A percentile compares a stretch with the other conserved stretches of the same genome.
phyloP scores from a whole-genome alignment of 2,888 invertebrate genomes.

The Drosophila helvetica region DNA sequence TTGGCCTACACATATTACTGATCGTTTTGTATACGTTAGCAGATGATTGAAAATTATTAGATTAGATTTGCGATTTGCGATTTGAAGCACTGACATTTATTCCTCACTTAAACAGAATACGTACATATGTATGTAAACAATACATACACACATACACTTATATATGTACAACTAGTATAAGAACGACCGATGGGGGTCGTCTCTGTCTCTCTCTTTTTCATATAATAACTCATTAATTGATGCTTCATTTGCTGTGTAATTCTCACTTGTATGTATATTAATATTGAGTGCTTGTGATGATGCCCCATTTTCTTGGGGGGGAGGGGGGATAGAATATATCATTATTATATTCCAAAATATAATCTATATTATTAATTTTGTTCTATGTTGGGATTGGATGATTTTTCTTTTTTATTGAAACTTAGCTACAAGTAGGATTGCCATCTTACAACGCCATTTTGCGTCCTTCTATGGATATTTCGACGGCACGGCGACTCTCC shows the following conservation, averaged over 20 bases:
- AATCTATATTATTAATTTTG: slow-evolving; percentile 39
- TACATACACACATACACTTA: not conserved
- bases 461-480: slow-evolving; percentile 97
- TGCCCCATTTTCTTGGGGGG: not conserved
- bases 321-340: not conserved
- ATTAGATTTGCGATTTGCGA: slow-evolving; percentile 3
- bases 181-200: not conserved
- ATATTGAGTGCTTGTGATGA: not conserved
- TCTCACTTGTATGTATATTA: not conserved
- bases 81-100: not conserved
- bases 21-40: not conserved
- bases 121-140: not conserved
- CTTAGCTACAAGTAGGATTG: slow-evolving; percentile 28
- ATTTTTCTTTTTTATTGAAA: slow-evolving; percentile 23
- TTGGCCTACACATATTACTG: not conserved
- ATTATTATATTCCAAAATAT: slow-evolving; percentile 47
- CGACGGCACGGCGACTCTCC: slow-evolving; percentile 92
- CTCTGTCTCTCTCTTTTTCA: not conserved
- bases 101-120: not conserved
- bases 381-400: slow-evolving; percentile 44
- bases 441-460: slow-evolving; percentile 93
- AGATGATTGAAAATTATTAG: not conserved
- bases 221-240: not conserved
- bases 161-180: not conserved
- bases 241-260: not conserved